Evolutionary conservation across 2,113 vertebrate genomes (phyloP), one percentile per base, ranked within the genome.

Genomic region (Muntiacus reevesi): DNA sequence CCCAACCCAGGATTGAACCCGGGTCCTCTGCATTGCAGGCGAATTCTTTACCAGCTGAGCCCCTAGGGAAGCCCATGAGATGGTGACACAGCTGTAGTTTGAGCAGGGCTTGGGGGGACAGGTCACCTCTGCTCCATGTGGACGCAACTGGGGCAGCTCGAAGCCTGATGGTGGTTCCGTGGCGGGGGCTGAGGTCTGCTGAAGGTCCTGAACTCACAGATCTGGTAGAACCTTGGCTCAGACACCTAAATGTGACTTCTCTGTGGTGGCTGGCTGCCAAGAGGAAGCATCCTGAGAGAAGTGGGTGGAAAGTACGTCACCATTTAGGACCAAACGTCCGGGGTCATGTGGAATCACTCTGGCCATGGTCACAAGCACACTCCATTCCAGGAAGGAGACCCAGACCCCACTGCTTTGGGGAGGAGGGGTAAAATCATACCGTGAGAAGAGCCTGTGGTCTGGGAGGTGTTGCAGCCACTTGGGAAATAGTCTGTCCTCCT

Each of bases 1-100:
- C 67, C n/a, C 19, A 5, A 23, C 67, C n/a, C n/a, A 40, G 67
- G n/a, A 21, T 40, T 0, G 1, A 74, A 11, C n/a, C 19, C 0
- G 0, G n/a, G 67, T 40, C 10, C n/a, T 74, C n/a, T 40, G 19
- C 19, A 74, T 11, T 74, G n/a, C 67, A 36, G n/a, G 67, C 2
- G 1, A 19, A 40, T 40, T 74, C 67, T 40, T 40, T 74, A 21
- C n/a, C 19, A 2, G 23, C 67, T 74, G 67, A 74, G 67, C 67
- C 67, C 6, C 67, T n/a, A 13, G 67, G 67, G 67, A 40, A 17
- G 67, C 67, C 67, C n/a, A 23, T 0, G 5, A 23, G 67, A 23
- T 74, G 67, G 67, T 13, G 67, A 21, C 36, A 40, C 5, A 11
- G 5, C n/a, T 12, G 33, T 19, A 23, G 67, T 25, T 43, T 12